phyloP scores from a whole-genome alignment of 2,888 invertebrate species.

The Phortica magna region DNA sequence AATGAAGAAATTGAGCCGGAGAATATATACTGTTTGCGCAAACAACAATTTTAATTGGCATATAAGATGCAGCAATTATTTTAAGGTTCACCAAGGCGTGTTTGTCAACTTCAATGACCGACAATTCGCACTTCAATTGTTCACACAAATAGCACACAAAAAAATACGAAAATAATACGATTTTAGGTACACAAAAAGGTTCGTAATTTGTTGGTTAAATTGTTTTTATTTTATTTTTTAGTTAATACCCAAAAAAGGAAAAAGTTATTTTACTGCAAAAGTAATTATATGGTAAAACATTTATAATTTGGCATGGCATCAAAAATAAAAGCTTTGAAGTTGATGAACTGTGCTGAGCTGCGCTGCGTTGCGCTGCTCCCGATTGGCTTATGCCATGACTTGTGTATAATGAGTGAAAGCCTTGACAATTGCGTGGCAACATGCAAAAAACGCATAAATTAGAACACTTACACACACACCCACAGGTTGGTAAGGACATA shows the following conservation, averaged over 20 bases:
- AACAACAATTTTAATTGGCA: background rate
- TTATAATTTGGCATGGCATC: slow-evolving; percentile 50
- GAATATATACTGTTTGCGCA: too few relatives aligned
- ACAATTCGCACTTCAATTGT: background rate
- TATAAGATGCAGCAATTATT: background rate
- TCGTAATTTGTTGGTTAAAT: background rate
- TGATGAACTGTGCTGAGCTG: background rate
- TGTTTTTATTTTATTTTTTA: background rate
- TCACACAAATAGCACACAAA: slow-evolving; percentile 8
- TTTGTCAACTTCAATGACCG: background rate
- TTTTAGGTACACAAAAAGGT: background rate
- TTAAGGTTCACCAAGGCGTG: background rate
- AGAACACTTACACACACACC: slow-evolving; percentile 49
- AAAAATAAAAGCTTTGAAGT: slow-evolving; percentile 10
- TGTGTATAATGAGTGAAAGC: slow-evolving; percentile 51
- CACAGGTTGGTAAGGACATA: slow-evolving; percentile 20
- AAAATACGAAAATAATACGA: background rate
- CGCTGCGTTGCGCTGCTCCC: too few relatives aligned
- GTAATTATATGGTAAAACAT: slow-evolving; percentile 68
- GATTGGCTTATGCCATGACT: slow-evolving; percentile 5
- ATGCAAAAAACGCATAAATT: slow-evolving; percentile 74
- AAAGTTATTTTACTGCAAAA: slow-evolving; percentile 37
- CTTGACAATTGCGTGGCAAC: slow-evolving; percentile 74
- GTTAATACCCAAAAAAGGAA: background rate
- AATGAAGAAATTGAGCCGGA: too few relatives aligned